Evolutionary conservation across 1,140 invertebrate genomes (phyloP), one percentile per base, ranked within the genome.

Genomic region (Aphaenogaster ashmeadi): DNA sequence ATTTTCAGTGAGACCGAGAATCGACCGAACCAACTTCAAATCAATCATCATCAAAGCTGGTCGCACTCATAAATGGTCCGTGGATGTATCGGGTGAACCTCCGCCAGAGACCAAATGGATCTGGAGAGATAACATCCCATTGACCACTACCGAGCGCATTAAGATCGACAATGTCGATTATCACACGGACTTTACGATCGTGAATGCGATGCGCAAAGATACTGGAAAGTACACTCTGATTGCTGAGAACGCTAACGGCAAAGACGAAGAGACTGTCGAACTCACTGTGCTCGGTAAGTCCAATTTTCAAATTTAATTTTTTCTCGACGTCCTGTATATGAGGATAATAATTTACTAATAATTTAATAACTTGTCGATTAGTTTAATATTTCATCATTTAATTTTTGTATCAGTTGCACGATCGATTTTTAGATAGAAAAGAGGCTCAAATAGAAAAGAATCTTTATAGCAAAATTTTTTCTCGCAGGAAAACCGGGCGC

Each of bases 81-180:
- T 99, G 3, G 98, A 99, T 94, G 97, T 99, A 56, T 97, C 94
- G 88, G 98, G 98, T 92, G 98, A 99, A 96, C 98, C 98, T 27
- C 96, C 98, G 91, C 98, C 98, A 92, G 97, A 97, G 52, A 96
- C 97, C n/a, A 97, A 96, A 86, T 99, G 98, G 98, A 97, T 97
- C 75, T 98, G 98, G 97, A 96, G 98, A 69, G 97, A 99, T 89
- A 97, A 98, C 94, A 97, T 98, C 75, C 97, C 98, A 47, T 95
- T 98, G 0, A 97, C 97, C 3, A 98, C 97, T 87, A 97, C 98
- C 3, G 98, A 99, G 86, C 97, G 98, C 64, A 98, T 99, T 90
- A 98, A 97, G 93, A 98, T 99, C 87, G 98, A 99, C 88, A 98
- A 99, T 93, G 96, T 97, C 66, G 98, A 99, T 41, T 98, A 99